Evolutionary conservation across 2,797 vertebrate species (phyloP).

Genomic region (Pterois miles): DNA sequence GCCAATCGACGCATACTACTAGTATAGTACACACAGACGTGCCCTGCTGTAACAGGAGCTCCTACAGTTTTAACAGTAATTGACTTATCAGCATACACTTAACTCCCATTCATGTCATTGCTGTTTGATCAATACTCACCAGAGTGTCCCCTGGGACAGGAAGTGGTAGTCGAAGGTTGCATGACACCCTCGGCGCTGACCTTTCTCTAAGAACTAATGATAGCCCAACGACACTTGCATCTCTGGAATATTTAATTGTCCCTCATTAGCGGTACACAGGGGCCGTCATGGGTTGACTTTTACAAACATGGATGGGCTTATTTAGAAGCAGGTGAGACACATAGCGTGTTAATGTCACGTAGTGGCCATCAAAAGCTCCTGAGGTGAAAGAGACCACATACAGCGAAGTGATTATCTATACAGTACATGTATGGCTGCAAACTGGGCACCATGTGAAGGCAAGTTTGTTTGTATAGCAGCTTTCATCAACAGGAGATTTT

Average conservation of each 20-base stretch:
- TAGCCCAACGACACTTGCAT: slow-evolving; percentile 19
- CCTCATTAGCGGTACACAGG: slow-evolving; percentile 51
- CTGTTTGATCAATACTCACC: slow-evolving; percentile 59
- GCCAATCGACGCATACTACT: too few species aligned
- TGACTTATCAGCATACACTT: slow-evolving; percentile 20
- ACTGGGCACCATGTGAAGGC: neutral
- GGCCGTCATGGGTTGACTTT: slow-evolving; percentile 33
- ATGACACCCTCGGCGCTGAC: slow-evolving; percentile 57
- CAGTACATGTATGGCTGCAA: slow-evolving; percentile 10
- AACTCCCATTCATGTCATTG: slow-evolving; percentile 10
- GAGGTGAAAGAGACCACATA: slow-evolving; percentile 19
- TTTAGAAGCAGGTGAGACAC: slow-evolving; percentile 12
- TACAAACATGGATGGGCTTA: slow-evolving; percentile 21
- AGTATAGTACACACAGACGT: neutral
- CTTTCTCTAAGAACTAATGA: slow-evolving; percentile 61
- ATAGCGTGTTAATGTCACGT: slow-evolving; percentile 29
- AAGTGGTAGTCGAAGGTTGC: slow-evolving; percentile 52
- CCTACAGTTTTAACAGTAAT: slow-evolving; percentile 1
- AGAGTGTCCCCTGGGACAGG: slow-evolving; percentile 37
- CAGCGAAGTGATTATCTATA: slow-evolving; percentile 22
- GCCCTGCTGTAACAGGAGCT: neutral
- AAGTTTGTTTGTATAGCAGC: neutral
- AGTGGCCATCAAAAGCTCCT: slow-evolving; percentile 47
- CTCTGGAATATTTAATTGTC: slow-evolving; percentile 51
- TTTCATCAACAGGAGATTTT: too few species aligned